These are phyloP conservation scores for Chloroclysta siterata DNA, from an alignment of 2,888 invertebrate genomes.

Conservation along the genomic window DNA sequence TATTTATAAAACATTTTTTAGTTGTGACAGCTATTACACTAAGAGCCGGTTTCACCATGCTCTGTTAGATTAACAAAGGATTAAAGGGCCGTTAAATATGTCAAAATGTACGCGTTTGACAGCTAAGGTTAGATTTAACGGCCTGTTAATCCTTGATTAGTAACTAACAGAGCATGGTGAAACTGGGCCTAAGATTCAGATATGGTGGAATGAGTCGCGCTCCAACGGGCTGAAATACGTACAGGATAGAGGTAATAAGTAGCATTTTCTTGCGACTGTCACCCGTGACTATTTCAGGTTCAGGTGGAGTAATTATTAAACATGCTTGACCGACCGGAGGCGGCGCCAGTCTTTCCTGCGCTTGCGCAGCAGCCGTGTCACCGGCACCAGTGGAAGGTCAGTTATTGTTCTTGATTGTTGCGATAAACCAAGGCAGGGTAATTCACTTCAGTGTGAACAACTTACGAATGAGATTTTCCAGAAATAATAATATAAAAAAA, in stretches of 20 bases:
- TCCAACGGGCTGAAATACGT: no score
- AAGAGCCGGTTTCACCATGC: no score
- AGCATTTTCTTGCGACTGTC: background rate
- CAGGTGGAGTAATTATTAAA: background rate
- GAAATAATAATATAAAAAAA: background rate
- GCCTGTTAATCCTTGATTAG: no score
- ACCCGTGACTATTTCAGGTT: background rate
- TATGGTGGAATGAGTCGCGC: no score
- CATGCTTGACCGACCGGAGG: conserved; percentile 1
- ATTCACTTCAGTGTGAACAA: conserved; percentile 18
- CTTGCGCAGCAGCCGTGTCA: conserved; percentile 27
- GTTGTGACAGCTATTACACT: background rate
- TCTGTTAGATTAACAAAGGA: no score
- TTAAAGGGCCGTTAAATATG: no score
- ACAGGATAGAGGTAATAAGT: background rate
- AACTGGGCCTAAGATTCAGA: no score
- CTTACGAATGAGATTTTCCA: background rate
- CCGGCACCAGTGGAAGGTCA: conserved; percentile 24
- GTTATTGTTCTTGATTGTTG: conserved; percentile 25
- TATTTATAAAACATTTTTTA: background rate
- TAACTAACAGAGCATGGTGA: no score
- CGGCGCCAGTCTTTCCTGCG: conserved; percentile 18
- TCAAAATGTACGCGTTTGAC: no score
- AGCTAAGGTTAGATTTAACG: no score
- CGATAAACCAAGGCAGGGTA: conserved; percentile 10